Evolutionary conservation across 2,797 vertebrate genomes (phyloP), one percentile per base, ranked within the genome.

Genomic region (Gallinago nigripennis): DNA sequence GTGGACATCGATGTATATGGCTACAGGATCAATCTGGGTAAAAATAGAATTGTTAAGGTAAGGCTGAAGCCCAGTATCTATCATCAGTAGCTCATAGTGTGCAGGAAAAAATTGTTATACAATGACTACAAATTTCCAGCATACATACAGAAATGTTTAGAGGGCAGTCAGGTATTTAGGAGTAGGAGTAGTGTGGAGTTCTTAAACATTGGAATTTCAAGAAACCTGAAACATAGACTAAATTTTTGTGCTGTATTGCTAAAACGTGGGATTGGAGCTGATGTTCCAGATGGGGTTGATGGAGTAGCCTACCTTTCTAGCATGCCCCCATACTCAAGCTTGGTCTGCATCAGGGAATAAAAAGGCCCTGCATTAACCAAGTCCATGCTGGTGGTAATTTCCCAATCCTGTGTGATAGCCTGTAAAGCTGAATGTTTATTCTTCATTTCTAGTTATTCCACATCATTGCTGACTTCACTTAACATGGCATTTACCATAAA

Each of bases 41-140:
- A 90, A 92, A 92, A 71, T 12, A 88, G 72, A 94, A 33, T 64
- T 61, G 91, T 96, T 75, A 88, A 78, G 96, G 96, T 96, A 77
- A 70, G 39, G 3, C 12, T 70, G 68, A 50, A 82, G 35, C 37
- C 54, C n/a, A 6, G 8, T 33, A 2, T 58, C 33, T 63, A 3
- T 70, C n/a, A 24, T 54, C 43, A 15, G 6, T 50, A 57, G 61
- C 19, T 83, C 27, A 54, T 5, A 64, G 21, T 23, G 31, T 48
- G 19, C 82, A 58, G 43, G 35, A 86, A 89, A 45, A 90, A 75
- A 48, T 6, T 31, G 20, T 24, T 82, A 27, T 41, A 33, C 23
- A 69, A 39, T 5, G 16, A 53, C 28, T 68, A 64, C 28, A 71
- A n/a, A 48, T 85, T 39, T 51, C 25, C 72, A 82, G 46, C 39